These are phyloP conservation scores for Aphidius ervi DNA, from an alignment of 1,140 invertebrate genomes.

Conservation along the genomic window DNA sequence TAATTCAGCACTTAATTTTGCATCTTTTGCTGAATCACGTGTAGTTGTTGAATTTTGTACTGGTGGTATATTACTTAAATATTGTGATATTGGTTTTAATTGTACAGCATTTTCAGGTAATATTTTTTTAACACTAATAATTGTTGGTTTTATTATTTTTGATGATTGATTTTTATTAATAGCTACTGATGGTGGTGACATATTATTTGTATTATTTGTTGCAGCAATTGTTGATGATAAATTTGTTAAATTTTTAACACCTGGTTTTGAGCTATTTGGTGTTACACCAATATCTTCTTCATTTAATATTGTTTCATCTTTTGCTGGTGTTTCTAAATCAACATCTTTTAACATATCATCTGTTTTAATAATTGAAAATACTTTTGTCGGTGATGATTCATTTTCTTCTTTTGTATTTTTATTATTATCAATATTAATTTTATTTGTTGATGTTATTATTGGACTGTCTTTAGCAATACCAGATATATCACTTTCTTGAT, in stretches of 20 bases:
- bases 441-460: constrained; percentile 11
- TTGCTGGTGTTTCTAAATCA: constrained; percentile 42
- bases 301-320: constrained; percentile 36
- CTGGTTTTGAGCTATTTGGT: constrained; percentile 42
- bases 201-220: not conserved
- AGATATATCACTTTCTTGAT: too few relatives aligned
- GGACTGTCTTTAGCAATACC: not conserved
- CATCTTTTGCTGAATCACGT: not conserved
- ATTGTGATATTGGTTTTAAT: too few relatives aligned
- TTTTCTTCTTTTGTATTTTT: constrained; percentile 14
- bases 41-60: too few relatives aligned
- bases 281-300: constrained; percentile 46
- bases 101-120: too few relatives aligned
- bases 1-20: constrained; percentile 23
- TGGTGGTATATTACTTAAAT: too few relatives aligned
- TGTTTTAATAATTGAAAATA: constrained; percentile 35
- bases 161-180: too few relatives aligned
- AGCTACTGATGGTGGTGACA: constrained; percentile 9
- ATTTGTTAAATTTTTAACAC: constrained; percentile 40
- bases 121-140: not conserved
- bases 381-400: constrained; percentile 40
- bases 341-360: constrained; percentile 22
- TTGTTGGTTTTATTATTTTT: constrained; percentile 18
- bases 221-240: constrained; percentile 27
- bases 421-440: constrained; percentile 1